These are phyloP conservation scores for Oasisia sp. DNA, from an alignment of 2,888 invertebrate species.

Conservation along the genomic window DNA sequence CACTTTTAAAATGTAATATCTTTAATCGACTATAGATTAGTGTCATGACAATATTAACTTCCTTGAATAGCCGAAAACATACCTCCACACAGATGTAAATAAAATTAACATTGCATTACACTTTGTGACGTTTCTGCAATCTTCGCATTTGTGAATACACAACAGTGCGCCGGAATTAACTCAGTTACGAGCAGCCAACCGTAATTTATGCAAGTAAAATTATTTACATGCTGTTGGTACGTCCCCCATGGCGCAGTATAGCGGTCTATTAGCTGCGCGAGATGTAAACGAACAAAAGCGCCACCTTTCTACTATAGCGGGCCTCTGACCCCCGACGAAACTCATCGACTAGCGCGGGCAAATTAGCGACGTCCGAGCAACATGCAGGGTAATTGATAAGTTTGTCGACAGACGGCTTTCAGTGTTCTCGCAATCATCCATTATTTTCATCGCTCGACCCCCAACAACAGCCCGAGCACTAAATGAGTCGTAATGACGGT, in stretches of 20 bases:
- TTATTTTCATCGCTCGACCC: background rate
- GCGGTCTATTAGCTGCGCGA: background rate
- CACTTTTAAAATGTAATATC: background rate
- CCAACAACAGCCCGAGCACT: background rate
- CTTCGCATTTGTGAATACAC: background rate
- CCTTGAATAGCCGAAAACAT: background rate
- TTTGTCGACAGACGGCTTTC: background rate
- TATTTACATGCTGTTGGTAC: background rate
- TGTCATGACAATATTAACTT: background rate
- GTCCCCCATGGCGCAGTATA: background rate
- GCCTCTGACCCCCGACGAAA: background rate
- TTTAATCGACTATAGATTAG: background rate
- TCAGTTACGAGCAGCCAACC: background rate
- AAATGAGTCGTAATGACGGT: background rate
- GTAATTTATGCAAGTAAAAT: background rate
- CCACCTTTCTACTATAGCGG: background rate
- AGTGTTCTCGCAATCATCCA: background rate
- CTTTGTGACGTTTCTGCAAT: background rate
- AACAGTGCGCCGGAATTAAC: background rate
- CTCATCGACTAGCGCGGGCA: background rate
- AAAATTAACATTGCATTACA: background rate
- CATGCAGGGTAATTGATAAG: constrained; percentile 4
- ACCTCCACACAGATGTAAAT: background rate
- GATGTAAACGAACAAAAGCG: constrained; percentile 6
- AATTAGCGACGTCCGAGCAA: background rate